Evolutionary conservation across 92 coral and sea anemone species (phyloP).

Genomic region (Phenganax marumi): DNA sequence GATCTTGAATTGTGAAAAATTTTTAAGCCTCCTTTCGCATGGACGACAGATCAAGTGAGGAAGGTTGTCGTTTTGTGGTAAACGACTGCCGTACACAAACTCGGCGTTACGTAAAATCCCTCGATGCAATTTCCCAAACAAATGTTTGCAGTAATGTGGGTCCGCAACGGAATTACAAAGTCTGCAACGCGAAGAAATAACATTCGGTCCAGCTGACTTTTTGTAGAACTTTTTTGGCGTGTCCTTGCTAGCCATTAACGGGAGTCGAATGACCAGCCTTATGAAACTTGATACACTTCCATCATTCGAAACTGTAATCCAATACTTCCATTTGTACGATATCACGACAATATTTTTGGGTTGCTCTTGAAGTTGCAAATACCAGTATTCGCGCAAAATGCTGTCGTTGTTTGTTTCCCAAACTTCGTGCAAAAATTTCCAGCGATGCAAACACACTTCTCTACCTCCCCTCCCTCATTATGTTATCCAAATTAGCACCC

Average conservation of each 20-base stretch:
- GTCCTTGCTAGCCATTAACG: not conserved
- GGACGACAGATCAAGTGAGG: slow-evolving; percentile 32
- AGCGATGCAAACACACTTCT: not conserved
- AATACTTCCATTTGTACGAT: not conserved
- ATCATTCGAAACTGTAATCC: not conserved
- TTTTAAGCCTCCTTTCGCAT: slow-evolving; percentile 27
- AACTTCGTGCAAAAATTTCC: not conserved
- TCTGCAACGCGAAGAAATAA: slow-evolving; percentile 1
- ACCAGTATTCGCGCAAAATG: not conserved
- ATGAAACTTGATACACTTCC: not conserved
- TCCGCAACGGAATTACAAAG: slow-evolving; percentile 14
- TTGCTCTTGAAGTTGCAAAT: not conserved
- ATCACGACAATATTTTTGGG: not conserved
- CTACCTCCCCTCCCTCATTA: not conserved
- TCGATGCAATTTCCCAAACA: not conserved
- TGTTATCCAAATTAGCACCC: slow-evolving; percentile 4
- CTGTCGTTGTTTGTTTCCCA: too few relatives aligned
- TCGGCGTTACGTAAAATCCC: slow-evolving; percentile 19
- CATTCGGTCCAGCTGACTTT: not conserved
- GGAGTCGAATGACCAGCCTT: not conserved
- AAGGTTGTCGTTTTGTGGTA: slow-evolving; percentile 18
- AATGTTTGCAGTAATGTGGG: not conserved
- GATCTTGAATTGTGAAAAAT: not conserved
- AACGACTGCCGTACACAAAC: slow-evolving; percentile 32
- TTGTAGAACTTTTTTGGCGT: not conserved